Base-by-base conservation (phyloP, 1,140 invertebrate genomes). In the Delia radicum region DNA sequence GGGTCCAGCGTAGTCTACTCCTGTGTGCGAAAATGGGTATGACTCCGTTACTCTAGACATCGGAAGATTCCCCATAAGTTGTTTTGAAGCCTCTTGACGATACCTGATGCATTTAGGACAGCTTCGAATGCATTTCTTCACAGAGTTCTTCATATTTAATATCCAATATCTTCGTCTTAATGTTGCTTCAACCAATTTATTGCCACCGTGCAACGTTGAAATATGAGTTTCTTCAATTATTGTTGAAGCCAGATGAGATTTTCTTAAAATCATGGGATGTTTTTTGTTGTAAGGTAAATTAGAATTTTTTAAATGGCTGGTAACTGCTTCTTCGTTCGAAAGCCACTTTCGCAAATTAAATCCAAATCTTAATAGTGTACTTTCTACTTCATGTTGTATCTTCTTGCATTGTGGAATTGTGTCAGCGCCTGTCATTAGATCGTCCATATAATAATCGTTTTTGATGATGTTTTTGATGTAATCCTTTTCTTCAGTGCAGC, bases 321-420 rank as follows among this genome's bases (percentile, higher is more conserved):
- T 26, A 6, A 71, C 71, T 69, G 27, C 2, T 10, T 75, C 26
- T 48, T 75, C 69, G 75, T 86, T 87, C 0, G 81, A 81, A 0
- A 75, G 74, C 85, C 86, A 88, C 81, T 88, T 88, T 67, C 84
- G 76, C 26, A 87, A 76, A 42, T 80, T 18, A 72, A 88, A 85
- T 31, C 84, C 84, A 62, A 79, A 83, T 15, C 29, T 75, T 61
- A 67, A 29, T 10, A 87, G 55, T 18, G 82, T 13, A 21, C 73
- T 12, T 4, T 63, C 73, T 12, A 82, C 24, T 29, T 79, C 75
- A 27, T 24, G 55, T 18, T 33, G 37, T 62, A 72, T 73, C 5
- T 26, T 42, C 61, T 62, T 46, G 31, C 71, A 73, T 65, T 82
- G 74, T 62, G 79, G 63, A 46, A 77, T 74, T 10, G 78, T 78